A percentile compares a stretch with the other conserved stretches of the same genome.
Conservation (phyloP, 1,140 invertebrate genomes). For the Pissodes strobi region DNA sequence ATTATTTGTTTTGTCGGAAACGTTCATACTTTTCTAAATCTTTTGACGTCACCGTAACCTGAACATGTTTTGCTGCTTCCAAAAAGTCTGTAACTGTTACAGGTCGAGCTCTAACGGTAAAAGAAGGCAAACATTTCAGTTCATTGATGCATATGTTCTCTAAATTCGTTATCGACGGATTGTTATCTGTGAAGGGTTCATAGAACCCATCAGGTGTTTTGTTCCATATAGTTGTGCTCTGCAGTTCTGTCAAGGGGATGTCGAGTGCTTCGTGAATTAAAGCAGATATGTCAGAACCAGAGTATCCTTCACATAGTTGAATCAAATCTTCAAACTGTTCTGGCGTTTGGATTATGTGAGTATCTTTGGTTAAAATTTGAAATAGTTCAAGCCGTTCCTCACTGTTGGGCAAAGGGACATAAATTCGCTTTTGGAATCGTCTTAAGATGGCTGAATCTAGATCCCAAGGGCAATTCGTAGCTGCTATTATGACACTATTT, state of each 20-base stretch:
- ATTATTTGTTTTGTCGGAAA: slow-evolving; percentile 31
- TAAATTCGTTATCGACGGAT: slow-evolving; percentile 11
- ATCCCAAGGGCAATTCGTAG: slow-evolving; percentile 71
- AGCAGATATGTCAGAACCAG: slow-evolving; percentile 63
- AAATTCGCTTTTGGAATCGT: slow-evolving; percentile 64
- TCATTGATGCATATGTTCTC: slow-evolving; percentile 21
- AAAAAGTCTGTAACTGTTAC: slow-evolving; percentile 41
- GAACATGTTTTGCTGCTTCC: slow-evolving; percentile 35
- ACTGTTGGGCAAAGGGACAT: slow-evolving; percentile 62
- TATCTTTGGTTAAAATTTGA: slow-evolving; percentile 40
- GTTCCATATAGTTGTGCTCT: slow-evolving; percentile 50
- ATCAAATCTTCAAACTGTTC: slow-evolving; percentile 55
- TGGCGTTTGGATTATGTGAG: slow-evolving; percentile 6
- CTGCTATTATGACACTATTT: slow-evolving; percentile 61
- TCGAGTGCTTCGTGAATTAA: slow-evolving; percentile 60
- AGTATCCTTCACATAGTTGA: slow-evolving; percentile 60
- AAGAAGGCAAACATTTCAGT: slow-evolving; percentile 38
- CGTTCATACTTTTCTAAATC: slow-evolving; percentile 44
- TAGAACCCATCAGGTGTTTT: slow-evolving; percentile 40
- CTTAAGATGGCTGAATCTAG: slow-evolving; percentile 65
- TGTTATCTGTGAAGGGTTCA: slow-evolving; percentile 31
- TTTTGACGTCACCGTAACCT: slow-evolving; percentile 35
- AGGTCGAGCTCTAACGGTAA: slow-evolving; percentile 37
- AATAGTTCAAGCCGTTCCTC: slow-evolving; percentile 43
- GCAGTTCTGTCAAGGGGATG: slow-evolving; percentile 59